Base-by-base conservation (phyloP, 2,113 vertebrate species). In the Coptodon rendalli region DNA sequence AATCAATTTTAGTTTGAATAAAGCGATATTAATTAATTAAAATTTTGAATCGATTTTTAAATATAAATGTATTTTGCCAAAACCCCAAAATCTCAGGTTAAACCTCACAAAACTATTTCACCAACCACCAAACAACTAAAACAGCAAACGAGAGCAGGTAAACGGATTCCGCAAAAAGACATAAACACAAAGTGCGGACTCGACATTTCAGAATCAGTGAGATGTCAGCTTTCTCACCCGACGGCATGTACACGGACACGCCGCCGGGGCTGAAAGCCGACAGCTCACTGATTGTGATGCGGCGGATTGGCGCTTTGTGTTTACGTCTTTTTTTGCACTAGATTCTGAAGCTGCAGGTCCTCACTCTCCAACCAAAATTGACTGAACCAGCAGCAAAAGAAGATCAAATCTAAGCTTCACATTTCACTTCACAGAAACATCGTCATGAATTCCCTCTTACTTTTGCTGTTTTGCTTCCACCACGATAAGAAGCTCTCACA, bases 241-340 rank as follows among this genome's bases (percentile, higher is more conserved):
- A 54, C 1, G 0, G 53, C 53, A 56, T 24, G n/a, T 56, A 24
- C 53, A 56, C 11, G 10, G 53, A 24, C 10, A 56, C 16, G 6
- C 29, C 3, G 0, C 0, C 3, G 16, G 29, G 1, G 27, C 27
- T 56, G 53, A 56, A 56, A 24, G 22, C 53, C 3, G 3, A 1
- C 53, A 56, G 53, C 22, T 24, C 54, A 2, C 12, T 61, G 29
- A 34, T 34, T 61, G 29, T 61, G 29, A 34, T 2, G 29, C 0
- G 16, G 29, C 16, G 0, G 0, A 61, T 61, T 16, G 6, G 16
- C 16, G 5, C 57, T 61, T 61, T 61, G 57, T 61, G 2, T 61
- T 34, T 61, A 61, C 0, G 5, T 34, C 5, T 61, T 61, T 34
- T 61, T 61, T 34, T 61, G 29, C 57, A 34, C 57, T 61, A 6